Conservation (phyloP, 2,797 vertebrate genomes). For the Semaprochilodus insignis region DNA sequence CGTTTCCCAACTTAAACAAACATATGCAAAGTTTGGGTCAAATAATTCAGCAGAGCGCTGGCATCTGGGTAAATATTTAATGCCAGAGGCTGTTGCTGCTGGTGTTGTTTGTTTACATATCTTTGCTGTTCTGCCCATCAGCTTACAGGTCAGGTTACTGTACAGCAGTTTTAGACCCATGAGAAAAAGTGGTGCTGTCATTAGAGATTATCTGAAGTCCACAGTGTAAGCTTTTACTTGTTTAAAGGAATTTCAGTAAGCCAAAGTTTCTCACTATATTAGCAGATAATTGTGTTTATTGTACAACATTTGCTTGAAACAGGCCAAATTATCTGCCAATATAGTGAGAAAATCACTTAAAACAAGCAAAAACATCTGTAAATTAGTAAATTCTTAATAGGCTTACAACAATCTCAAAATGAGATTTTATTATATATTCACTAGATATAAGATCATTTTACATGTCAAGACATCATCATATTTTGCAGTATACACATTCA, state of each 20-base stretch:
- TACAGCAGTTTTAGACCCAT: constrained; percentile 13
- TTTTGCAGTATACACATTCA: neutral
- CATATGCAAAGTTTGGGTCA: neutral
- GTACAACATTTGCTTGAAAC: too few species aligned
- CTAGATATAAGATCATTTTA: too few species aligned
- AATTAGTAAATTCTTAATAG: too few species aligned
- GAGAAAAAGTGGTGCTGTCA: constrained; percentile 1
- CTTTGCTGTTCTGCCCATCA: constrained; percentile 16
- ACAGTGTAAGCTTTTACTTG: neutral
- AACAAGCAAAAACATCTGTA: too few species aligned
- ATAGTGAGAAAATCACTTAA: too few species aligned
- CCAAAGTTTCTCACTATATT: too few species aligned
- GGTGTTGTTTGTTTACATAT: constrained; percentile 4
- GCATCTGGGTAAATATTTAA: constrained; percentile 20
- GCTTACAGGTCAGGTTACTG: constrained; percentile 15
- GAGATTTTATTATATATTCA: too few species aligned
- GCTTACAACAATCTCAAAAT: too few species aligned
- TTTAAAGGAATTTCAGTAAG: too few species aligned
- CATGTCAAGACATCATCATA: too few species aligned
- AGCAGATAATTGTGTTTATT: too few species aligned
- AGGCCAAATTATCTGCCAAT: too few species aligned
- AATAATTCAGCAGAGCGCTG: neutral
- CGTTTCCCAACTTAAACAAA: neutral
- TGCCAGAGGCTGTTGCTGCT: constrained; percentile 3
- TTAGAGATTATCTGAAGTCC: constrained; percentile 9